Evolutionary conservation across 2,113 vertebrate species (phyloP).

Genomic region (Nothobranchius furzeri): DNA sequence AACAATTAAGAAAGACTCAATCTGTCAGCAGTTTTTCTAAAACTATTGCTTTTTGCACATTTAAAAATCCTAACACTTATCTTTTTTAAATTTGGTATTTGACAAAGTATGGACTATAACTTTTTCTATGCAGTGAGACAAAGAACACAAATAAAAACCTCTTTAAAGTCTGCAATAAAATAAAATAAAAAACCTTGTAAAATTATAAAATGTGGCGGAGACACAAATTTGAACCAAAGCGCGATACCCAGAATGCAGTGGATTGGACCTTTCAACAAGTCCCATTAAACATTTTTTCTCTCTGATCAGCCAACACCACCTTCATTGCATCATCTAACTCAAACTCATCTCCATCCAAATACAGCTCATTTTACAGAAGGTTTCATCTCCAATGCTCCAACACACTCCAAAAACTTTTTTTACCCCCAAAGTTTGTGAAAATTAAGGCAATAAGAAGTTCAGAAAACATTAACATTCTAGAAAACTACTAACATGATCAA

Average conservation of each 20-base stretch:
- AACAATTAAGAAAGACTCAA: slow-evolving; percentile 98
- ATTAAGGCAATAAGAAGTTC: slow-evolving; percentile 99
- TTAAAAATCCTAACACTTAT: slow-evolving; percentile 84
- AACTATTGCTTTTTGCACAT: slow-evolving; percentile 91
- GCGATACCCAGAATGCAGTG: slow-evolving; percentile 87
- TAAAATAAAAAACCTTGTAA: slow-evolving; percentile 63
- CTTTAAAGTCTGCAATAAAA: slow-evolving; percentile 45
- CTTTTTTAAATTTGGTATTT: slow-evolving; percentile 67
- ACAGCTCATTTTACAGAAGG: slow-evolving; percentile 81
- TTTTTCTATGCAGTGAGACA: slow-evolving; percentile 87
- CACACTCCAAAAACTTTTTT: slow-evolving; percentile 74
- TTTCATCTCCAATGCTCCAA: slow-evolving; percentile 76
- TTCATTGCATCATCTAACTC: slow-evolving; percentile 87
- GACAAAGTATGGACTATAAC: slow-evolving; percentile 36
- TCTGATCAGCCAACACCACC: slow-evolving; percentile 78
- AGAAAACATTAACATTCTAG: slow-evolving; percentile 92
- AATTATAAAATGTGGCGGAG: slow-evolving; percentile 86
- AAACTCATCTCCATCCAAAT: slow-evolving; percentile 92
- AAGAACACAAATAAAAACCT: slow-evolving; percentile 90
- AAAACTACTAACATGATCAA: slow-evolving; percentile 87
- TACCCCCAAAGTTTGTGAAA: slow-evolving; percentile 87
- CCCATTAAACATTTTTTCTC: slow-evolving; percentile 54
- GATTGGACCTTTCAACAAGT: slow-evolving; percentile 25
- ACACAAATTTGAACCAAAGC: slow-evolving; percentile 85
- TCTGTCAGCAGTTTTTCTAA: slow-evolving; percentile 98